Evolutionary conservation across 2,113 vertebrate genomes (phyloP), one percentile per base, ranked within the genome.

Genomic region (Gyps fulvus): DNA sequence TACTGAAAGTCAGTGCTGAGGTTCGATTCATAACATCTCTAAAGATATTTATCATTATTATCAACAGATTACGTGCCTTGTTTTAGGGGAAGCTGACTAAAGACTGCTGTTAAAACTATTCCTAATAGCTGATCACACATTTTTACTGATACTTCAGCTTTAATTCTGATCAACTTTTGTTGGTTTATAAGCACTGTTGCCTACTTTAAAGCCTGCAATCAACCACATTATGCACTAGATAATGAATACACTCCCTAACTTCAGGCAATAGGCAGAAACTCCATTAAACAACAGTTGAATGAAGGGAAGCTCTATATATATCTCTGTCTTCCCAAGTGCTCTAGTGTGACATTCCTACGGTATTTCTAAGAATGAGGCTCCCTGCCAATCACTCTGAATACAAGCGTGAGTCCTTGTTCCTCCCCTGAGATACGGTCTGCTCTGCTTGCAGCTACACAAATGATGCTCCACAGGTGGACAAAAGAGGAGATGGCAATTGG

Each of bases 101-200:
- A 95, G 70, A 80, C 55, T 79, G 70, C 89, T 78, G 79, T 89
- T 97, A 58, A 89, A 96, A 94, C 77, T 81, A 78, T 66, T 96
- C 82, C 90, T 96, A 96, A 94, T 79, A 96, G 91, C 81, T 79
- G 76, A 95, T 97, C 83, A 96, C 77, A 87, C 42, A 62, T 94
- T 95, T 95, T 94, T 94, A 85, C 27, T 19, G 84, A 94, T 57
- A 94, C 76, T 97, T 96, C 92, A 92, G 85, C n/a, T 84, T 96
- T 95, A 94, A 94, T 96, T 94, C 85, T 92, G 90, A 96, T 83
- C 84, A 97, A 76, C 89, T 96, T 96, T 88, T 95, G 90, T 80
- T 97, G 93, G 97, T 97, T 95, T 97, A 93, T 90, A 97, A 93
- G 95, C 92, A 95, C 63, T 40, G 77, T 15, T 94, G 83, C 73